Base-by-base conservation (phyloP, 1,140 invertebrate species). In the Anadara kagoshimensis region DNA sequence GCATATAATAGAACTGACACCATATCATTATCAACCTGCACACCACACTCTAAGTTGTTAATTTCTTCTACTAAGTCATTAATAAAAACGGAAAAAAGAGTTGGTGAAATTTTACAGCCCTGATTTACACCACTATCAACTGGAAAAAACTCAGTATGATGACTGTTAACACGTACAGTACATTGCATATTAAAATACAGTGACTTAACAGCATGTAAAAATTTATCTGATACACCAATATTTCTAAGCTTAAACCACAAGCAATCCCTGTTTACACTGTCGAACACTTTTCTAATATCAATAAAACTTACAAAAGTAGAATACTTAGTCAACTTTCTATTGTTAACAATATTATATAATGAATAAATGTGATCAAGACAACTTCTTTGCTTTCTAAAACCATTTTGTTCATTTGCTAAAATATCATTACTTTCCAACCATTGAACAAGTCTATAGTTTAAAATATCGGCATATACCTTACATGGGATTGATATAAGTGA, bases 271-370 rank as follows among this genome's bases (percentile, higher is more conserved):
- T 73, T 49, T 5, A 73, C 49, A 49, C 20, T 53, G 36, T 73
- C 71, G 29, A 73, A 73, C n/a, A 64, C 71, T 43, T 63, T 73
- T 49, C 36, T 57, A 8, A 68, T 7, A 49, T 73, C 71, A n/a
- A 73, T 62, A 47, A 73, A 73, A 61, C 64, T 68, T 8, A 58
- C 57, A 43, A 67, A 73, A 1, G 57, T 68, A 12, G 43, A 44
- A 10, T 45, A 45, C 20, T 66, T 67, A 18, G 29, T 8, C 10
- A 69, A 20, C 26, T 73, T 66, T 29, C 70, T 29, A 44, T 58
- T 49, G 45, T 61, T 65, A 12, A 73, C 47, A 12, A 73, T 62
- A 53, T 44, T 51, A 18, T 59, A 44, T 8, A 67, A 24, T 36
- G 62, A 44, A 26, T 51, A 66, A 7, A 72, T 51, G 44, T 71